Percentiles rank a stretch among this genome's conserved stretches.
Conservation (phyloP, 2,113 vertebrate species). For the Scalopus aquaticus region DNA sequence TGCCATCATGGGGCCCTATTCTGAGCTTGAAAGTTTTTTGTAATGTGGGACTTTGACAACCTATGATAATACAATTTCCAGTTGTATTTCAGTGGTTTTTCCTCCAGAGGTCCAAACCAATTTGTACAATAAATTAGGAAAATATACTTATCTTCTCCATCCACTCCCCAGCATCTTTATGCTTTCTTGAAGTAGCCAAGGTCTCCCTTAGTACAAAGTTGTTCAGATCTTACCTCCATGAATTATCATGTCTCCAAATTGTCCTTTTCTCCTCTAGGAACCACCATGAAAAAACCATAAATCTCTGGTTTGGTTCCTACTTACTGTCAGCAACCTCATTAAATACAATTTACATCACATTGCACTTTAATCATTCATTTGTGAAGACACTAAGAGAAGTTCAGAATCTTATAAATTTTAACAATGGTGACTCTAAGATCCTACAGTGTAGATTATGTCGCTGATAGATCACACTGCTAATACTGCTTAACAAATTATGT, state of each 20-base stretch:
- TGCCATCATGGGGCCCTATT: fast-evolving
- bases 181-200: background rate
- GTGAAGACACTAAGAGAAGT: background rate
- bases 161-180: background rate
- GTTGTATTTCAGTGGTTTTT: background rate
- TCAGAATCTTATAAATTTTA: background rate
- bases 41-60: background rate
- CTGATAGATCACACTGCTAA: background rate
- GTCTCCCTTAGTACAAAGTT: background rate
- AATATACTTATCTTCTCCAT: background rate
- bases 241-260: background rate
- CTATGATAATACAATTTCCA: background rate
- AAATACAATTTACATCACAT: background rate
- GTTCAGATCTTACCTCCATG: background rate
- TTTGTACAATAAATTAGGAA: background rate
- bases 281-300: background rate
- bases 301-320: background rate
- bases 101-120: background rate
- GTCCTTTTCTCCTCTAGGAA: background rate
- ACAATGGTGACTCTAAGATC: background rate
- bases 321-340: background rate
- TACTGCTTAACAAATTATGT: background rate
- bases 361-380: background rate
- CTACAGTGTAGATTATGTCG: background rate
- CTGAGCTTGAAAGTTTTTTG: background rate